Evolutionary conservation across 2,113 vertebrate species (phyloP), one percentile per base, ranked within the genome.

Genomic region (Mesoclemmys tuberculata): DNA sequence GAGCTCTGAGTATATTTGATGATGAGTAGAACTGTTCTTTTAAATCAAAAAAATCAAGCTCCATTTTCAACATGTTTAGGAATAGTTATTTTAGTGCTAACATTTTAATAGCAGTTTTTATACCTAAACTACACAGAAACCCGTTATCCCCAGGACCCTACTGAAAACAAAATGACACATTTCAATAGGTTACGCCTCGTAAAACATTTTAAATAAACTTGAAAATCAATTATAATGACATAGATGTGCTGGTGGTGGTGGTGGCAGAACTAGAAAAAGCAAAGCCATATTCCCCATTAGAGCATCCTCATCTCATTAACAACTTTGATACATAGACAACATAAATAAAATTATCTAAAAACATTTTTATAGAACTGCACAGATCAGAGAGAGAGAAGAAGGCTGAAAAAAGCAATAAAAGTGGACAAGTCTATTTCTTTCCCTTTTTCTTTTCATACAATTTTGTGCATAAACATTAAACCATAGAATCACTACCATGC

Each of bases 181-280:
- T 97, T 97, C 87, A 97, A 68, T 55, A 95, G n/a, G 51, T 74
- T 96, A 93, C 0, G 16, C 68, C 46, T 96, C 3, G 41, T 82
- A 54, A 90, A 96, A 90, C 51, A 88, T 89, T 97, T 97, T 92
- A 96, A 97, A 97, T 83, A 97, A 97, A 96, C 38, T 58, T 93
- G 90, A 94, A 97, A 97, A 96, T 96, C 88, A 96, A 78, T 97
- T 97, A 88, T 38, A 93, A 89, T 0, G 5, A 97, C 95, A 96
- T 81, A 83, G 51, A 93, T 93, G 22, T 7, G 2, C 22, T 83
- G 4, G 41, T 79, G 46, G n/a, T n/a, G n/a, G n/a, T n/a, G 78
- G 22, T 80, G 6, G 38, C 80, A 93, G 89, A 71, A 87, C 48
- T 94, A 48, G 78, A 86, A 92, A 97, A 91, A 88, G 19, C 18